A percentile compares a stretch with the other conserved stretches of the same genome.
phyloP scores from a whole-genome alignment of 2,888 invertebrate genomes.

The Cepaea hortensis region DNA sequence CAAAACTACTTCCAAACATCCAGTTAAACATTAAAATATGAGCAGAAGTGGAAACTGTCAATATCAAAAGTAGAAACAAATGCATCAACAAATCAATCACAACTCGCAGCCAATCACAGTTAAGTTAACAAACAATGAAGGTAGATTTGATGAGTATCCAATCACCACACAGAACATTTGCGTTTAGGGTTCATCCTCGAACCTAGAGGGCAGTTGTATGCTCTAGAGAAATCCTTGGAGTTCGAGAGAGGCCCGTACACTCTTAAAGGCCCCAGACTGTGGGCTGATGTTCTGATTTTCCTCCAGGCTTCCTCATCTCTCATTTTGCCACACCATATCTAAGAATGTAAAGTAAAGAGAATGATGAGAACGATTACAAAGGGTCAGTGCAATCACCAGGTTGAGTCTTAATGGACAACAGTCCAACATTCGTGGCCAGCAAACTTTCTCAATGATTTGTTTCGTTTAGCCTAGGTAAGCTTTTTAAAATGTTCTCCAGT shows the following conservation, averaged over 20 bases:
- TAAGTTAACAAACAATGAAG: constrained; percentile 1
- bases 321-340: constrained; percentile 92
- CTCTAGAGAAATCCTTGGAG: constrained; percentile 70
- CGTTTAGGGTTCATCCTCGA: constrained; percentile 68
- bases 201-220: constrained; percentile 65
- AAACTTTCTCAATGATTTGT: too few species aligned
- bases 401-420: too few species aligned
- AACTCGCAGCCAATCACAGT: constrained; percentile 7
- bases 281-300: constrained; percentile 94
- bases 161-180: constrained; percentile 72
- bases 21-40: too few species aligned
- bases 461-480: too few species aligned
- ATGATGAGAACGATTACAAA: too few species aligned
- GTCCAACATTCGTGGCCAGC: too few species aligned
- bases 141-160: neutral
- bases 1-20: too few species aligned
- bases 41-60: too few species aligned
- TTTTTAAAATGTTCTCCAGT: too few species aligned
- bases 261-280: constrained; percentile 88
- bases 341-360: neutral
- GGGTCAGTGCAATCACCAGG: too few species aligned
- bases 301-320: constrained; percentile 85
- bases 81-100: neutral
- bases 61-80: too few species aligned
- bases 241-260: constrained; percentile 74